Percentiles rank a stretch among this genome's conserved stretches.
phyloP scores from a whole-genome alignment of 2,888 invertebrate genomes.

The Diadegma fenestrale region DNA sequence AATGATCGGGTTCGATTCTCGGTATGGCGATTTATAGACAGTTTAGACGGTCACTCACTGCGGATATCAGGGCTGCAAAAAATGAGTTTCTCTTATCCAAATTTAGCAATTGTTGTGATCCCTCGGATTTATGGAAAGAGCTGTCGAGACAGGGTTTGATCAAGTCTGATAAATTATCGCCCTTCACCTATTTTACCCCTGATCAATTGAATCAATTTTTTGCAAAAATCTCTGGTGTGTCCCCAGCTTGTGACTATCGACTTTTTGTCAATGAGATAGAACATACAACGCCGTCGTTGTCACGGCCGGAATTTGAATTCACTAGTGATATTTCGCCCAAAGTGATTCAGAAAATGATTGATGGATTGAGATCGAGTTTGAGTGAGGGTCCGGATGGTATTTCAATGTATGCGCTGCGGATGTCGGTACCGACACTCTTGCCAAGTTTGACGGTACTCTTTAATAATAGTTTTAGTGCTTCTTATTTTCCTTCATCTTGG shows the following conservation, averaged over 20 bases:
- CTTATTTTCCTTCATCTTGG: background rate
- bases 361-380: background rate
- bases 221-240: background rate
- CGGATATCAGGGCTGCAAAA: background rate
- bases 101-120: background rate
- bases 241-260: background rate
- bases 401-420: background rate
- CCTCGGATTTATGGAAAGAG: background rate
- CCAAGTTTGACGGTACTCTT: background rate
- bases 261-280: background rate
- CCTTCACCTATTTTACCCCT: background rate
- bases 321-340: background rate
- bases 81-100: background rate
- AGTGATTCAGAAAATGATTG: background rate
- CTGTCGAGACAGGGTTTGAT: background rate
- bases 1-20: background rate
- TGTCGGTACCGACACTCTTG: background rate
- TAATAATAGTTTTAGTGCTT: background rate
- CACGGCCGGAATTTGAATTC: background rate
- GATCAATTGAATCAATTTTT: background rate
- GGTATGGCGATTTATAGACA: background rate
- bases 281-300: rapidly evolving
- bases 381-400: background rate
- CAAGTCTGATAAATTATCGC: background rate
- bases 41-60: background rate